Conservation (phyloP, 53 echinoderm and acorn worm genomes). For the Holothuria leucospilota region DNA sequence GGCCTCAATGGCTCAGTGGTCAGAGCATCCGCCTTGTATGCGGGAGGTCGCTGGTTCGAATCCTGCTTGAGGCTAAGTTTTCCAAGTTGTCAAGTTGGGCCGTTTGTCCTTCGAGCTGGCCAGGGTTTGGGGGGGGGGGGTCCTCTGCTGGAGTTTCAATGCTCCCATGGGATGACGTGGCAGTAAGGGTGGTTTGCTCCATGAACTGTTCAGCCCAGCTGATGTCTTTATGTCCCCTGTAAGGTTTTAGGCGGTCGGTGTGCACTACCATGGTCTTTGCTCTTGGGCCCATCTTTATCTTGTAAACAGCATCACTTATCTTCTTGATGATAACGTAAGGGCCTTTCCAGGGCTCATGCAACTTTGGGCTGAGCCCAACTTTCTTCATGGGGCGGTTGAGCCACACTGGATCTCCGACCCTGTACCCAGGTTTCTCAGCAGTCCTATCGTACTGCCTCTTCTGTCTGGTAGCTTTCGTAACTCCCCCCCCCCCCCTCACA, state of each 20-base stretch:
- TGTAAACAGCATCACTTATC: conserved; percentile 42
- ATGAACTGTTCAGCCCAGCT: not conserved
- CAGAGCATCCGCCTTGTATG: no score
- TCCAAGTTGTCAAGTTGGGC: no score
- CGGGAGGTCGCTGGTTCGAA: no score
- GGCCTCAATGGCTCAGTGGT: no score
- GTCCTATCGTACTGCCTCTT: conserved; percentile 58
- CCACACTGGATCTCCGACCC: conserved; percentile 50
- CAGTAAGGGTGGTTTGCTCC: no score
- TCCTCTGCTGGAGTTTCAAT: no score
- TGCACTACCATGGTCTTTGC: conserved; percentile 32
- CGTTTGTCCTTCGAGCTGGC: no score
- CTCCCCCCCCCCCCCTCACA: not conserved
- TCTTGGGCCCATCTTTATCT: conserved; percentile 27
- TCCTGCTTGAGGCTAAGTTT: no score
- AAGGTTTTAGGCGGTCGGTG: not conserved
- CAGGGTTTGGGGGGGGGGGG: no score
- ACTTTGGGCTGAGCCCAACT: conserved; percentile 55
- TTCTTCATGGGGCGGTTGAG: conserved; percentile 28
- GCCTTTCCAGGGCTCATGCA: conserved; percentile 39
- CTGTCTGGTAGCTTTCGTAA: not conserved
- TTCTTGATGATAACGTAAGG: conserved; percentile 33
- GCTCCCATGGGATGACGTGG: no score
- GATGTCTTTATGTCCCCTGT: not conserved
- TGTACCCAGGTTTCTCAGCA: not conserved